phyloP scores from a whole-genome alignment of 1,140 invertebrate genomes.

The Callitettix versicolor region DNA sequence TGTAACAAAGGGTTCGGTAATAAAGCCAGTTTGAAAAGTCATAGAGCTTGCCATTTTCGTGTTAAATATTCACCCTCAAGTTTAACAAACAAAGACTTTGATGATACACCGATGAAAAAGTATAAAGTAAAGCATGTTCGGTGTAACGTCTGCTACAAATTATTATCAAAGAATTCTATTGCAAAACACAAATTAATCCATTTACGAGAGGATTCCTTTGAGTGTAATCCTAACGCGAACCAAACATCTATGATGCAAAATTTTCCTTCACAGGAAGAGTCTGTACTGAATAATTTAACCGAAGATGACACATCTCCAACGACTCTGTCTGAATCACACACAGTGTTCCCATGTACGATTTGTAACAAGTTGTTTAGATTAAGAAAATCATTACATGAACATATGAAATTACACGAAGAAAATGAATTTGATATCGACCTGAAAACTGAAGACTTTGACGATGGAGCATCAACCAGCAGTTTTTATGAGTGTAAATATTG shows the following conservation, averaged over 20 bases:
- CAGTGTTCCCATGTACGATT: constrained; percentile 3
- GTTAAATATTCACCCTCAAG: constrained; percentile 31
- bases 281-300: background rate
- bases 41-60: constrained; percentile 47
- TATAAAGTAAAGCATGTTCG: constrained; percentile 4
- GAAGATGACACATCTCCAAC: background rate
- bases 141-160: constrained; percentile 5
- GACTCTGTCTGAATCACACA: background rate
- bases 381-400: constrained; percentile 1
- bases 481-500: constrained; percentile 5
- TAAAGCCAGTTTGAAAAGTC: constrained; percentile 40
- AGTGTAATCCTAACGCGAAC: background rate
- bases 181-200: constrained; percentile 10
- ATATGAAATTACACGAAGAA: constrained; percentile 1
- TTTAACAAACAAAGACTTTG: too few relatives aligned
- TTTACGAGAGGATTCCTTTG: background rate
- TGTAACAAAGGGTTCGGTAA: constrained; percentile 45
- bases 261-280: background rate
- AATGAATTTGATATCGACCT: background rate
- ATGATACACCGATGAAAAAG: background rate
- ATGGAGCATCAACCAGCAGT: background rate
- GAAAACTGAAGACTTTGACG: background rate
- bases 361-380: constrained; percentile 7
- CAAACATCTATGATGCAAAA: background rate
- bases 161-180: constrained; percentile 5